phyloP scores from a whole-genome alignment of 2,888 invertebrate species.

The Conchocele bisecta region DNA sequence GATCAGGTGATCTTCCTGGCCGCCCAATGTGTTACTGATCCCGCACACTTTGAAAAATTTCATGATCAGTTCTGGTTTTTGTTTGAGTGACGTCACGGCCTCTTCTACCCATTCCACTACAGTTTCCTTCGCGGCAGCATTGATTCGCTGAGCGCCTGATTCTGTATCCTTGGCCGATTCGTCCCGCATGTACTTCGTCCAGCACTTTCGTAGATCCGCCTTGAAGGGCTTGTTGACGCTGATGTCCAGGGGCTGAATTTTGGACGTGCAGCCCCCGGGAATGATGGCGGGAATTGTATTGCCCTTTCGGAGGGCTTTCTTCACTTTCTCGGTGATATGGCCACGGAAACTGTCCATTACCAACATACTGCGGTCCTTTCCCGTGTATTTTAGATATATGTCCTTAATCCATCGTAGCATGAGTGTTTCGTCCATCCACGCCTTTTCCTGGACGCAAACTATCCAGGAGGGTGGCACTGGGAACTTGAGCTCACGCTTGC shows the following conservation, averaged over 20 bases:
- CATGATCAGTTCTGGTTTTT: too few species aligned
- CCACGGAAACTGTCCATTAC: conserved; percentile 18
- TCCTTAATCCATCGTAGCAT: conserved; percentile 20
- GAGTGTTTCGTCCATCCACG: conserved; percentile 14
- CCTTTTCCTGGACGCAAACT: background rate
- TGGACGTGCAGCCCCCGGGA: conserved; percentile 22
- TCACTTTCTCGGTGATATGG: conserved; percentile 1
- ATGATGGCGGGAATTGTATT: conserved; percentile 13
- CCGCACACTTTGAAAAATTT: too few species aligned
- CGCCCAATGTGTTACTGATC: too few species aligned
- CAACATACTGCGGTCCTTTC: conserved; percentile 2
- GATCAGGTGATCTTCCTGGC: too few species aligned
- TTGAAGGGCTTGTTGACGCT: conserved; percentile 13
- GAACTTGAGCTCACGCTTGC: conserved; percentile 5
- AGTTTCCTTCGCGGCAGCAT: too few species aligned
- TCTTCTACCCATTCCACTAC: too few species aligned
- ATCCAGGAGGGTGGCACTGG: conserved; percentile 3
- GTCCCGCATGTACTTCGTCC: background rate
- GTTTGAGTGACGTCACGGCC: too few species aligned
- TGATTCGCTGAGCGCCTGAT: too few species aligned
- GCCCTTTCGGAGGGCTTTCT: background rate
- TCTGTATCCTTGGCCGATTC: background rate
- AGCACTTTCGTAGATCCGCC: background rate
- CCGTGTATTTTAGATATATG: conserved; percentile 10
- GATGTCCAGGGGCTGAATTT: conserved; percentile 18